Percentiles rank a stretch among this genome's conserved stretches.
Evolutionary conservation across 2,888 invertebrate genomes (phyloP).

Genomic region (Plemyria rubiginata): DNA sequence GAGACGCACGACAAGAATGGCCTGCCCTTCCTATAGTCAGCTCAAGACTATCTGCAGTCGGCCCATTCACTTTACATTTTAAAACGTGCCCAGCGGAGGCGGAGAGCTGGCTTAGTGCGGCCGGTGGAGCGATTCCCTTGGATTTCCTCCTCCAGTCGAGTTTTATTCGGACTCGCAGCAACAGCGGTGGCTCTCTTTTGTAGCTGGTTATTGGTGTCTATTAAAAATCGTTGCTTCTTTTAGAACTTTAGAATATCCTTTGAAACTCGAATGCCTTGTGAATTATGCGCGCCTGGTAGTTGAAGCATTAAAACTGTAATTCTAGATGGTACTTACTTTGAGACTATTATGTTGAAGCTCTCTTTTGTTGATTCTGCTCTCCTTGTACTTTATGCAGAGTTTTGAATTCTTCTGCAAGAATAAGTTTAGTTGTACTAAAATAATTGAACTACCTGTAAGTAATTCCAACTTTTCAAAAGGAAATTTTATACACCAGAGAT

Average conservation of each 20-base stretch:
- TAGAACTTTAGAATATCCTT: neutral
- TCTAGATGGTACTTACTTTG: too few relatives aligned
- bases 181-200: conserved; percentile 9
- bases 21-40: neutral
- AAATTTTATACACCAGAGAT: too few relatives aligned
- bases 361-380: too few relatives aligned
- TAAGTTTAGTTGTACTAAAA: too few relatives aligned
- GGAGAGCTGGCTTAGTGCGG: conserved; percentile 18
- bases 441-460: too few relatives aligned
- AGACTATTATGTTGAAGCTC: too few relatives aligned
- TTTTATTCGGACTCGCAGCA: conserved; percentile 6
- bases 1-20: neutral
- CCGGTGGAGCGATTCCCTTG: conserved; percentile 20
- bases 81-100: conserved; percentile 37
- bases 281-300: neutral
- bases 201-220: conserved; percentile 10
- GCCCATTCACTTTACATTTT: conserved; percentile 49
- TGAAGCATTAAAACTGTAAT: neutral
- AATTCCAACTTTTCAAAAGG: too few relatives aligned
- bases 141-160: conserved; percentile 15
- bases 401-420: too few relatives aligned
- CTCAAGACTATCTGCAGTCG: conserved; percentile 3
- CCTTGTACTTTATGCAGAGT: too few relatives aligned
- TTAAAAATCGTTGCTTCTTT: conserved; percentile 2
- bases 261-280: neutral